Evolutionary conservation across 1,140 invertebrate genomes (phyloP).

Genomic region (Drosophila nebulosa): DNA sequence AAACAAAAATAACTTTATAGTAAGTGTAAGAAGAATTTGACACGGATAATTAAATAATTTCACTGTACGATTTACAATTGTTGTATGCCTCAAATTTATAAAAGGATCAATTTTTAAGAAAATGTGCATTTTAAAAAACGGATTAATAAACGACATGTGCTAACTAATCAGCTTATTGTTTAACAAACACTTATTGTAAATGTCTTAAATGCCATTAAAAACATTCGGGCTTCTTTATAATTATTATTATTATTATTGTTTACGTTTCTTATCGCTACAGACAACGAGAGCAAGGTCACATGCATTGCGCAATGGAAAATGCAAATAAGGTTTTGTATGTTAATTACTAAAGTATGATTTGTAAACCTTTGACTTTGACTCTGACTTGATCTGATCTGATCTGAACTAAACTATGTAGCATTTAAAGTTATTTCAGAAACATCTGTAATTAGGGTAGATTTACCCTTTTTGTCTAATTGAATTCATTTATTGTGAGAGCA

Average conservation of each 20-base stretch:
- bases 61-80: no score
- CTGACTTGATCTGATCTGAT: neutral
- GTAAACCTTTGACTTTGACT: neutral
- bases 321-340: neutral
- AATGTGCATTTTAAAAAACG: neutral
- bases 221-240: neutral
- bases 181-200: neutral
- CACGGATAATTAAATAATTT: no score
- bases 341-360: neutral
- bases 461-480: neutral
- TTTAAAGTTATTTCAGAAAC: neutral
- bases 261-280: neutral
- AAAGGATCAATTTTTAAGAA: neutral
- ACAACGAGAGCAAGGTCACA: slow-evolving; percentile 7
- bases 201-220: neutral
- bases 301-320: neutral
- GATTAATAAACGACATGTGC: neutral
- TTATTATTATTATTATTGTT: neutral
- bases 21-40: no score
- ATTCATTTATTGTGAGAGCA: neutral
- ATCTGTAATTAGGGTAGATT: neutral
- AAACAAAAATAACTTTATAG: no score
- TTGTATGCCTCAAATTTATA: no score
- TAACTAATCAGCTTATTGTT: neutral
- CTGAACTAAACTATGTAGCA: neutral